Base-by-base conservation (phyloP, 2,888 invertebrate genomes). In the Seladonia tumulorum region DNA sequence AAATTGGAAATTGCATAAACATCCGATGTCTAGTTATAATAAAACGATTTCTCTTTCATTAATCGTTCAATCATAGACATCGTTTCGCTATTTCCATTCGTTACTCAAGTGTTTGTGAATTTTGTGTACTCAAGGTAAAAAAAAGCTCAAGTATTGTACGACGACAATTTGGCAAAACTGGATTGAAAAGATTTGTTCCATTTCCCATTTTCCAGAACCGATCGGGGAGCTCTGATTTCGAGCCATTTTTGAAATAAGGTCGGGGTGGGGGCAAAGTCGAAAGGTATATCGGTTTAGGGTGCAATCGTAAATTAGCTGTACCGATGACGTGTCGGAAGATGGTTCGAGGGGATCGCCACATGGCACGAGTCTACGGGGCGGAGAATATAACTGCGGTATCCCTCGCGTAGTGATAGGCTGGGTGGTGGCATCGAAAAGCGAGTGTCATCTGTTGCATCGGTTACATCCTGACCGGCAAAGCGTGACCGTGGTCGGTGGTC, bases 401-500 rank as follows among this genome's bases (percentile, higher is more conserved):
- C 84, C 63, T 71, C 57, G 60, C 76, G 81, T 89, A 88, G 79
- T 82, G 88, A 90, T 90, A 88, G 91, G 78, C 76, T 76, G 88
- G 86, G 84, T 86, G 88, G 87, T 85, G 87, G 83, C 86, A 88
- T 87, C 86, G 88, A 91, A 87, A 91, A 92, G 90, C 89, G 88
- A 89, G 93, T 93, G 93, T 93, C 93, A 93, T 93, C 93, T 93
- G 93, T 93, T 93, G 93, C 93, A 93, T 93, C 93, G 93, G 93
- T 93, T 93, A 91, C 90, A 85, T 90, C 86, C 87, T 84, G 90
- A 79, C 76, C 90, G 85, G 78, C 89, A 82, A 78, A 91, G 88
- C 92, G 91, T 93, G 89, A 86, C 92, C 84, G 85, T 81, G 66
- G 77, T 86, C 84, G 83, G 81, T 83, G 79, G 83, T 81, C 73